Evolutionary conservation across 2,113 vertebrate species (phyloP), one percentile per base, ranked within the genome.

Genomic region (Lates calcarifer): DNA sequence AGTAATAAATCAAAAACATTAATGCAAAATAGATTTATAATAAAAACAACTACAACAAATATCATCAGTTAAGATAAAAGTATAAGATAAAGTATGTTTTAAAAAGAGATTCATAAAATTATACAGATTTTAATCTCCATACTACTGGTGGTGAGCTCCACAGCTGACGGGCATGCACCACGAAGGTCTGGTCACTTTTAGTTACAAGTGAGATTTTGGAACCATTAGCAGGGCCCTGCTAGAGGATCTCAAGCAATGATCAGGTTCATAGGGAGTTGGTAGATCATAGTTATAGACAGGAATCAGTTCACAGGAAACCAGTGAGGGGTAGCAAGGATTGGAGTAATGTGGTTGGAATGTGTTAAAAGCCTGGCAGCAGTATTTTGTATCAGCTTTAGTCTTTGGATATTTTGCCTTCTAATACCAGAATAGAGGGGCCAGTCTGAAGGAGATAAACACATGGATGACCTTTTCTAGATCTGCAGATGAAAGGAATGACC

Each of bases 401-500:
- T 31, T 67, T 49, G 10, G 41, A 29, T 29, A 24, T 20, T 45
- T 28, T 2, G 4, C 39, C 67, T 57, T 22, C 41, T 39, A 3
- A 56, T 57, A 28, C 5, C n/a, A 7, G 26, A 47, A 47, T 47
- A 45, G 33, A 47, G 70, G 12, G 60, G 37, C 31, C 20, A 33
- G 20, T 26, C 47, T 68, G 18, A n/a, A 70, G 35, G 53, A 60
- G 26, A 71, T 41, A 56, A 33, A 53, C 35, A 31, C 45, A 35
- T 0, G 13, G 29, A 49, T 26, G 71, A 24, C 43, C 22, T 71
- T 41, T 33, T 33, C 24, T 49, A 20, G 43, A 29, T 62, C 43
- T 62, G 22, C 29, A 66, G 57, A 60, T 51, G 24, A 74, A 74
- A 74, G 31, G 17, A 51, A 31, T 28, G 4, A 33, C 37, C 58